These are phyloP conservation scores for Python bivittatus DNA, from an alignment of 2,113 vertebrate species.

Conservation along the genomic window DNA sequence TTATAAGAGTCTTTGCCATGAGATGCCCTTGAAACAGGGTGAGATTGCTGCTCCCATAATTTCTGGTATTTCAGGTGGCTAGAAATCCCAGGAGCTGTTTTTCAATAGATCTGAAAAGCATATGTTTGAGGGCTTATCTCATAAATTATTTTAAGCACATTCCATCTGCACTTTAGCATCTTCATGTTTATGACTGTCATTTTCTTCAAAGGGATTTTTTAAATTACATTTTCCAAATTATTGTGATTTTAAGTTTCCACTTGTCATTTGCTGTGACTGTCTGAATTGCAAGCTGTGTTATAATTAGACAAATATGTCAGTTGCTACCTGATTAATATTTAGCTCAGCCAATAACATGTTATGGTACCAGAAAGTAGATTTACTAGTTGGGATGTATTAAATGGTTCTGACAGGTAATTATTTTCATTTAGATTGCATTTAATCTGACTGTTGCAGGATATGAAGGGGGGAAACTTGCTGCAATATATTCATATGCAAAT, in stretches of 20 bases:
- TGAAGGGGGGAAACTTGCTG: background rate
- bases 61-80: background rate
- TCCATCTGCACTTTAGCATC: background rate
- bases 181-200: background rate
- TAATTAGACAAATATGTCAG: background rate
- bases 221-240: background rate
- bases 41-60: background rate
- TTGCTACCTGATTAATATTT: background rate
- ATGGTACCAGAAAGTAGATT: background rate
- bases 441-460: background rate
- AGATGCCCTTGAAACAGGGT: background rate
- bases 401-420: background rate
- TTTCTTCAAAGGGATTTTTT: background rate
- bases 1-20: background rate
- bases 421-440: slow-evolving; percentile 1
- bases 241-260: background rate
- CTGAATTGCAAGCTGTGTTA: background rate
- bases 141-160: background rate
- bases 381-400: slow-evolving; percentile 7
- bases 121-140: background rate
- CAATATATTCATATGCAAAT: background rate
- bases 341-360: background rate
- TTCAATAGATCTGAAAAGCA: background rate
- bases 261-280: background rate
- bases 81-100: background rate